Evolutionary conservation across 2,888 invertebrate species (phyloP), one percentile per base, ranked within the genome.

Genomic region (Amaurobius ferox): DNA sequence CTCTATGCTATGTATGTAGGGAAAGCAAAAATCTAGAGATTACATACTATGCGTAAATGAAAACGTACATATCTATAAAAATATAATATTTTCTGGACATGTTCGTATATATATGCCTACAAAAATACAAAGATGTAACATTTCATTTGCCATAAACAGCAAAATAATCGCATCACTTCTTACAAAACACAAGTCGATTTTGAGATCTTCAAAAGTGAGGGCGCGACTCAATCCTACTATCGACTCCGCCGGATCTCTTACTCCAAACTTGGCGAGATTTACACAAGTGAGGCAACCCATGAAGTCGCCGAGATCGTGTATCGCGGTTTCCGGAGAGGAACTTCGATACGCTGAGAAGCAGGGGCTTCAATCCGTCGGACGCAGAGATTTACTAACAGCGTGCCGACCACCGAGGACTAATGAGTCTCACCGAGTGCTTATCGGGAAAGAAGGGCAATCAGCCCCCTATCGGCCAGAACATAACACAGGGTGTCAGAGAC

Each of bases 321-420:
- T 40, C 79, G 72, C 73, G 67, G 73, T 74, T 80, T 80, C 80
- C 80, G 80, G 80, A 26, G 40, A 39, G 70, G 48, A 55, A 71
- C 30, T 55, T 19, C 16, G 71, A 71, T 71, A 71, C 40, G 48
- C 55, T 23, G 55, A 6, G 16, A 55, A 55, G 55, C 9, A 16
- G 44, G 55, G 55, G 55, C 23, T 16, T 64, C 16, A 7, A 30
- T 1, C 9, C 28, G n/a, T n/a, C 29, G 64, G 64, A 30, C 64
- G 29, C 13, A 64, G 64, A 32, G 30, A 28, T 55, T 55, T 55
- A 23, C 55, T 11, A 55, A 23, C 55, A 23, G 55, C 55, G 55
- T 55, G 55, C 55, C 55, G 55, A 55, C 55, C 23, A 23, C 55
- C 55, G 55, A 19, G 55, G 23, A 55, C 26, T 79, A 79, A 79